Percentiles rank a stretch among this genome's conserved stretches.
These are phyloP conservation scores for Rousettus leschenaultii DNA, from an alignment of 2,113 vertebrate species.

Conservation along the genomic window DNA sequence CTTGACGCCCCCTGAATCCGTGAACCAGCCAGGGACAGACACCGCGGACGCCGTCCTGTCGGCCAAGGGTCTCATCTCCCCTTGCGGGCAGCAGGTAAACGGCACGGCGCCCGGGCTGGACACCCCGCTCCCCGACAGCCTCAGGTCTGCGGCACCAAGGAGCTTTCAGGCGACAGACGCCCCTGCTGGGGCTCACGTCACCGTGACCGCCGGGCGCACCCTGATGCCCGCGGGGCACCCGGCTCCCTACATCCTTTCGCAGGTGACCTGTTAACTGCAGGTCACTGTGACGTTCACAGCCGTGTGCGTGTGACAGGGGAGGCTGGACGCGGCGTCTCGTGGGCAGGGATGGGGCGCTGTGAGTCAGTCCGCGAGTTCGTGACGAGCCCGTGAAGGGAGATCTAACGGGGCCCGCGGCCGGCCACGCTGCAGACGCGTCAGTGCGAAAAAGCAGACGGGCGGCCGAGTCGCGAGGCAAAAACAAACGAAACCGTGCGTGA, in stretches of 20 bases:
- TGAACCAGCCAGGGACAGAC: not conserved
- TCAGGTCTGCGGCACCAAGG: not conserved
- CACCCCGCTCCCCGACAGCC: not conserved
- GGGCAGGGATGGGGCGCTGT: rapidly evolving
- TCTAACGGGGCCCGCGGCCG: rapidly evolving
- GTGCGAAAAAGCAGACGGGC: not conserved
- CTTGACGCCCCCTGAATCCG: not conserved
- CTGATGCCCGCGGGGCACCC: not conserved
- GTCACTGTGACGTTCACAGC: no score
- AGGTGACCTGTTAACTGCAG: not conserved
- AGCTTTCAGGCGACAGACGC: not conserved
- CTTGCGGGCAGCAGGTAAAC: no score
- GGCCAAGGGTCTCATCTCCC: not conserved
- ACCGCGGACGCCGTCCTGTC: rapidly evolving
- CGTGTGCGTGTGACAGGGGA: no score
- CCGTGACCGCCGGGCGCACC: rapidly evolving
- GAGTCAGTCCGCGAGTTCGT: not conserved
- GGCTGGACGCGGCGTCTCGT: not conserved
- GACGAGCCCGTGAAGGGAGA: not conserved
- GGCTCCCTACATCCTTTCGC: not conserved
- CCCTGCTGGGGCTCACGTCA: no score
- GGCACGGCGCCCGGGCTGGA: rapidly evolving
- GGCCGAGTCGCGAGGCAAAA: not conserved
- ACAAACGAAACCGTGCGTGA: not conserved
- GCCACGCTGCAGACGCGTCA: rapidly evolving